Evolutionary conservation across 1,140 invertebrate genomes (phyloP).

Genomic region (Lamellibrachia luymesi): DNA sequence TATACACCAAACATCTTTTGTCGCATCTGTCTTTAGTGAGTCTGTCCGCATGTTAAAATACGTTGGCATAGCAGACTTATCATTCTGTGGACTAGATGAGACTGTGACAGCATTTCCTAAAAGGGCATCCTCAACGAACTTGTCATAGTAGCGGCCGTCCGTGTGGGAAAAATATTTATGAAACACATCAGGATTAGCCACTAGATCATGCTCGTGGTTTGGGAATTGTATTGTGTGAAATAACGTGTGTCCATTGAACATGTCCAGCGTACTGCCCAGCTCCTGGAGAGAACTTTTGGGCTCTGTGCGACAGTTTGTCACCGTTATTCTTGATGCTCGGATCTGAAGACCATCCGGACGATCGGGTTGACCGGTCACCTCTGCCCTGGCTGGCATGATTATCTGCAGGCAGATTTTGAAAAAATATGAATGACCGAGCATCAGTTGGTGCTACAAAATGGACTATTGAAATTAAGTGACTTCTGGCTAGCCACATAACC

Average conservation of each 20-base stretch:
- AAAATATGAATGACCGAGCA: neutral
- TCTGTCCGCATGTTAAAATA: constrained; percentile 72
- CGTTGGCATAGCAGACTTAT: constrained; percentile 46
- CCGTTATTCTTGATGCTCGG: constrained; percentile 74
- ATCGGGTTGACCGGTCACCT: constrained; percentile 74
- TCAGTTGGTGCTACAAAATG: neutral
- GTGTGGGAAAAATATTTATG: constrained; percentile 34
- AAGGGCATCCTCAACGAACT: constrained; percentile 27
- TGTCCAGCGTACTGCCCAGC: constrained; percentile 71
- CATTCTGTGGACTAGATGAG: neutral
- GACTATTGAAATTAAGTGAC: neutral
- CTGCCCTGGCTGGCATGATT: constrained; percentile 62
- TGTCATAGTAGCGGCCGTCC: constrained; percentile 38
- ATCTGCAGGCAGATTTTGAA: constrained; percentile 38
- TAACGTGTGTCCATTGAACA: constrained; percentile 69
- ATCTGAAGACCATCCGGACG: constrained; percentile 77
- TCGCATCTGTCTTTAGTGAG: constrained; percentile 50
- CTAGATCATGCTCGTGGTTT: constrained; percentile 65
- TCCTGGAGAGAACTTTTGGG: constrained; percentile 68
- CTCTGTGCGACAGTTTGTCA: constrained; percentile 75
- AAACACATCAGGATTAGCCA: constrained; percentile 68
- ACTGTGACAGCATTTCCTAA: neutral
- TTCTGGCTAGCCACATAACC: neutral
- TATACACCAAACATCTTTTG: constrained; percentile 83
- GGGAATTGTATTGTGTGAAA: constrained; percentile 75